Base-by-base conservation (phyloP, 2,888 invertebrate species). In the Aquatica leii region DNA sequence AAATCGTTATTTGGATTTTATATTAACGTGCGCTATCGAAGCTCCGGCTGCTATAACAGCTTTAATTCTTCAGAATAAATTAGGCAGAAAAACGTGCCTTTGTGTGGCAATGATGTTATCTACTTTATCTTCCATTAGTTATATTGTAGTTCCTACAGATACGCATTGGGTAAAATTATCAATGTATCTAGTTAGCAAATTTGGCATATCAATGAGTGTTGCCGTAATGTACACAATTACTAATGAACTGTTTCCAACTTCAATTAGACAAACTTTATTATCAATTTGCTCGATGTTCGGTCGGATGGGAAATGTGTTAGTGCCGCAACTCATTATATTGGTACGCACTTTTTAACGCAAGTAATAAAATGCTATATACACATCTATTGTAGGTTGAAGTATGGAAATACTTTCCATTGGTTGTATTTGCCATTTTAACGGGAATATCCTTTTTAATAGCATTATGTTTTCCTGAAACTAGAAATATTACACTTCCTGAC, bases 1-100 rank as follows among this genome's bases (percentile, higher is more conserved):
- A 92, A 0, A 88, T 92, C 77, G 88, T 72, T 93, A 93, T 77
- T 78, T 90, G 11, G 93, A 93, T 80, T 94, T 91, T 74, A 89
- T 91, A 17, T 78, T 89, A 56, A 88, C 88, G 0, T 83, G 87
- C 0, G 74, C 87, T 50, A 86, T 90, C 12, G 93, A 93, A 77
- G 87, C 92, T 62, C 93, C 93, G 0, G 91, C 89, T 0, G 2
- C 4, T 6, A 1, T 6, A 73, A 79, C 90, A 41, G 88, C 89
- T 34, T 84, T 87, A 54, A 78, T 87, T 11, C 83, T 89, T 11
- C 83, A 91, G 73, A 88, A 90, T 74, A 83, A 82, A 69, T 83
- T 85, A 49, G 90, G 90, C 56, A 82, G 90, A 63, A 87, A 89
- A 69, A 83, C 82, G 67, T 88, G 89, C 1, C 80, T 91, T 63